These are phyloP conservation scores for Hirtodrosophila duncani DNA, from an alignment of 2,888 invertebrate genomes.

Conservation along the genomic window DNA sequence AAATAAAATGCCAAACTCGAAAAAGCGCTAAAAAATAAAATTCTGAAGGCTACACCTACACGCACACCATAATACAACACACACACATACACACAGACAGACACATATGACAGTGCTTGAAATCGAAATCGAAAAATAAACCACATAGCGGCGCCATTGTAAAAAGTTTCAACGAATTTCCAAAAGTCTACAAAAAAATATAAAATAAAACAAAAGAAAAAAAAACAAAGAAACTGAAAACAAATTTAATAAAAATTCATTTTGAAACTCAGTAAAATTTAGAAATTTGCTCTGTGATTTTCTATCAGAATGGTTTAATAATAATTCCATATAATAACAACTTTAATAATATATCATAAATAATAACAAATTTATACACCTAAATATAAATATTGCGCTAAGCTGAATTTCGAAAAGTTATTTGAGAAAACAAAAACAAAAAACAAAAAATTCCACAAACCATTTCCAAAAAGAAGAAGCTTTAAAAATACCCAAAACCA, in stretches of 20 bases:
- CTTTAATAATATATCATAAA: constrained; percentile 43
- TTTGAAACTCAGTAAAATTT: constrained; percentile 38
- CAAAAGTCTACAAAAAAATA: constrained; percentile 39
- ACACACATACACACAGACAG: constrained; percentile 15
- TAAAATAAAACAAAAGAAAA: constrained; percentile 23
- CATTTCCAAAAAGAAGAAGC: constrained; percentile 41
- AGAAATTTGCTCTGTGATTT: constrained; percentile 75
- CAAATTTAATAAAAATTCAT: constrained; percentile 20
- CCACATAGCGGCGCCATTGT: constrained; percentile 29
- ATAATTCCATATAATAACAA: constrained; percentile 36
- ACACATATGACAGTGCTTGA: constrained; percentile 2
- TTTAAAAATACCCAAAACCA: constrained; percentile 35
- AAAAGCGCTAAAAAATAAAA: constrained; percentile 12
- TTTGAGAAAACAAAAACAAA: constrained; percentile 24
- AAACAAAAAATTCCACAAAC: constrained; percentile 28
- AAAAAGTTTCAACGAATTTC: constrained; percentile 64
- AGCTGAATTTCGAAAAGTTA: constrained; percentile 20
- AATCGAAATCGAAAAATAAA: no score
- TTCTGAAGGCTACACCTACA: constrained; percentile 21
- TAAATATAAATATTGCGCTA: constrained; percentile 22
- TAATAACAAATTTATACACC: constrained; percentile 34
- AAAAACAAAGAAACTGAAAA: constrained; percentile 5
- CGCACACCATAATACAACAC: constrained; percentile 12
- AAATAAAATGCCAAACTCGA: constrained; percentile 31
- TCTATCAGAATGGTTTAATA: constrained; percentile 69